These are phyloP conservation scores for Chelonia mydas DNA, from an alignment of 2,797 vertebrate genomes.

Conservation along the genomic window DNA sequence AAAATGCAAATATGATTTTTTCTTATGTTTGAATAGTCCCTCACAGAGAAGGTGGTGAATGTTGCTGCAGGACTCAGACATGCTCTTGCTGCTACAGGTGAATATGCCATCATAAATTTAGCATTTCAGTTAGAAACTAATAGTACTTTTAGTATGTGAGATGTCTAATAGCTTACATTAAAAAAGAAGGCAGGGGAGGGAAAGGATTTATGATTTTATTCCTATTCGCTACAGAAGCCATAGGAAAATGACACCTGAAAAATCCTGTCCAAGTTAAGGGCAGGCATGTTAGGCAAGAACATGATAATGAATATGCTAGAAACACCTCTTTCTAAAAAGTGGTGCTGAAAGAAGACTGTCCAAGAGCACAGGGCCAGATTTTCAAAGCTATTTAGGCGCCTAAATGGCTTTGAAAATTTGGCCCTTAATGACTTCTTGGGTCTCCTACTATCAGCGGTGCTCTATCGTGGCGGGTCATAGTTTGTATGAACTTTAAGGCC, in stretches of 20 bases:
- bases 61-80: constrained; percentile 94
- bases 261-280: neutral
- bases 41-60: constrained; percentile 83
- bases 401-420: neutral
- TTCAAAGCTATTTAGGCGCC: neutral
- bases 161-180: neutral
- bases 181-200: neutral
- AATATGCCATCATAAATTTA: constrained; percentile 15
- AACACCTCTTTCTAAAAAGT: neutral
- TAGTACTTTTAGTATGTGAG: neutral
- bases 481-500: neutral
- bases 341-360: neutral
- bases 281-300: too few species aligned
- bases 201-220: neutral
- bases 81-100: constrained; percentile 89
- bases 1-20: neutral
- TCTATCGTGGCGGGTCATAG: neutral
- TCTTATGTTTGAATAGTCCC: constrained; percentile 77
- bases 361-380: neutral
- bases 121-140: neutral
- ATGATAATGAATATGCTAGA: neutral
- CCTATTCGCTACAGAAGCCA: neutral
- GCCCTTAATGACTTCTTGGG: neutral
- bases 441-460: neutral
- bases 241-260: neutral